Conservation (phyloP, 2,888 invertebrate genomes). For the Lysandra bellargus region DNA sequence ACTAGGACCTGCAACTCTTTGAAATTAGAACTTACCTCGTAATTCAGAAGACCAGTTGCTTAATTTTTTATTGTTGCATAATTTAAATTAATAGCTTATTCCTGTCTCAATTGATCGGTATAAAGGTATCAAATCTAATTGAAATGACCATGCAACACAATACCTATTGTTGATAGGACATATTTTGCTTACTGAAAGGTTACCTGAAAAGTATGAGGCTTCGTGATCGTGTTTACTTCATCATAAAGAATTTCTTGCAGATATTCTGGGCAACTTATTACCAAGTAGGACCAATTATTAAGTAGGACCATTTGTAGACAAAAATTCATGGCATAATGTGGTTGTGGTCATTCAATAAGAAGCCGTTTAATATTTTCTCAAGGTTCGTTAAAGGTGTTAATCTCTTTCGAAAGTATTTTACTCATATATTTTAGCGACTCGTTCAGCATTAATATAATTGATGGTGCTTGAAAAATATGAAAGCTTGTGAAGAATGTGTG, state of each 20-base stretch:
- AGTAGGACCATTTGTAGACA: not conserved
- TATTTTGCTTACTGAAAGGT: not conserved
- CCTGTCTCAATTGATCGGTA: not conserved
- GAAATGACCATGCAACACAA: slow-evolving; percentile 9
- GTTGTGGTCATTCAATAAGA: not conserved
- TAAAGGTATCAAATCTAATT: not conserved
- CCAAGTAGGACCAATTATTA: not conserved
- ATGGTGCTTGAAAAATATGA: not conserved
- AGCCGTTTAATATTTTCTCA: not conserved
- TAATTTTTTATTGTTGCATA: not conserved
- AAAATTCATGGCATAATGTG: not conserved
- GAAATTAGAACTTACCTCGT: not conserved
- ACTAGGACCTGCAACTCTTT: not conserved
- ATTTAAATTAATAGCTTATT: not conserved
- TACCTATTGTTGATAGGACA: not conserved
- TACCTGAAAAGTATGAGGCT: not conserved
- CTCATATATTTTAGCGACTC: not conserved
- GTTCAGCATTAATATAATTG: not conserved
- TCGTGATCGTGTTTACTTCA: not conserved
- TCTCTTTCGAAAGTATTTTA: not conserved
- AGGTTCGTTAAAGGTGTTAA: not conserved
- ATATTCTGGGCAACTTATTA: not conserved
- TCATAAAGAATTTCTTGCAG: not conserved
- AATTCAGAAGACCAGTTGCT: not conserved
- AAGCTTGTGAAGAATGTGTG: not conserved